These are phyloP conservation scores for Aphaenogaster rudis DNA, from an alignment of 1,140 invertebrate genomes.

Conservation along the genomic window DNA sequence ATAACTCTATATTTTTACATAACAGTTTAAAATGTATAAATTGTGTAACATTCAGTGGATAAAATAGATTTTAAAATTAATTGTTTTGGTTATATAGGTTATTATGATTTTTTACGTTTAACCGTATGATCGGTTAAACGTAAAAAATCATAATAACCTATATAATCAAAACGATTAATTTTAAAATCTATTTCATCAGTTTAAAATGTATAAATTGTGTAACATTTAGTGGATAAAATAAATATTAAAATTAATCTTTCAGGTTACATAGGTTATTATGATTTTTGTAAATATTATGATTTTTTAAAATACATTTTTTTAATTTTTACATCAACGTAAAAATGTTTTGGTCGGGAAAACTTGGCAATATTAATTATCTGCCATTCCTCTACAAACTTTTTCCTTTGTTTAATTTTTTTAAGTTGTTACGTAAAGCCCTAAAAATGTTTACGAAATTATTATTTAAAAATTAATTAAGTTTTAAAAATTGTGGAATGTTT, in stretches of 20 bases:
- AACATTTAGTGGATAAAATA: neutral
- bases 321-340: neutral
- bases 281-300: neutral
- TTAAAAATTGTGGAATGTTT: neutral
- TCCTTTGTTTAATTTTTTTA: neutral
- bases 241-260: neutral
- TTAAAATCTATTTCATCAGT: neutral
- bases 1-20: slow-evolving; percentile 17
- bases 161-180: neutral
- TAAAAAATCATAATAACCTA: neutral
- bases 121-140: no score
- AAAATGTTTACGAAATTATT: slow-evolving; percentile 5
- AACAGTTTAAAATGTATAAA: neutral
- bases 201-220: neutral
- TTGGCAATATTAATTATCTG: neutral
- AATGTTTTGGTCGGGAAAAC: neutral
- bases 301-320: neutral
- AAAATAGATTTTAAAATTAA: neutral
- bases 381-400: neutral
- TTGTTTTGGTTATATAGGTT: neutral
- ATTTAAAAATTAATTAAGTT: neutral
- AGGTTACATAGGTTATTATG: neutral
- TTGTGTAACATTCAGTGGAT: neutral
- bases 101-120: no score
- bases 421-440: neutral